Evolutionary conservation across 2,113 vertebrate species (phyloP).

Genomic region (Struthidea cinerea): DNA sequence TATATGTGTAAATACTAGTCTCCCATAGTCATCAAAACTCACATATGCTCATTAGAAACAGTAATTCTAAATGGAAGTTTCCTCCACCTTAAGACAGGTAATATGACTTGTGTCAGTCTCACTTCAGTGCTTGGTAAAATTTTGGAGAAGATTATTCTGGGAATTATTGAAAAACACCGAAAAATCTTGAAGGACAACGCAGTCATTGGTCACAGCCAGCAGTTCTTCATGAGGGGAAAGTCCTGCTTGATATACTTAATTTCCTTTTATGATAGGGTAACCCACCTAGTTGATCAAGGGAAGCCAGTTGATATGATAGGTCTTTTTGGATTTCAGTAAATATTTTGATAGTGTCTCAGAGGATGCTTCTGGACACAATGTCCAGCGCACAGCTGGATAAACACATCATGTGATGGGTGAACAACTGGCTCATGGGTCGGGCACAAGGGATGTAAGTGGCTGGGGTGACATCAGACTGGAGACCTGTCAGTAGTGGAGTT

Average conservation of each 20-base stretch:
- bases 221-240: not conserved
- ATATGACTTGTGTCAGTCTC: not conserved
- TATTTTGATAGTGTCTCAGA: not conserved
- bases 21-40: not conserved
- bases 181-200: not conserved
- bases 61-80: not conserved
- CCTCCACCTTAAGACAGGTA: too few species aligned
- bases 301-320: not conserved
- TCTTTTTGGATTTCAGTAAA: not conserved
- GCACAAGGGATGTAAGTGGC: not conserved
- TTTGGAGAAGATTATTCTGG: not conserved
- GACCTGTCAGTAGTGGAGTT: not conserved
- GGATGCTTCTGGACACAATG: not conserved
- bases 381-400: not conserved
- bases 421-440: rapidly evolving
- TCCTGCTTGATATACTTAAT: not conserved
- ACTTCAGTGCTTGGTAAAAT: not conserved
- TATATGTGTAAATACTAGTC: not conserved
- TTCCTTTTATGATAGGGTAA: not conserved
- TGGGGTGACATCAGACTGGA: too few species aligned
- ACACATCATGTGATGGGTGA: not conserved
- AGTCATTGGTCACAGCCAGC: not conserved
- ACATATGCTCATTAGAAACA: not conserved
- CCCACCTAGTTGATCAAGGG: not conserved
- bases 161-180: not conserved